phyloP scores from a whole-genome alignment of 2,113 vertebrate species.

The Chloroceryle aenea region DNA sequence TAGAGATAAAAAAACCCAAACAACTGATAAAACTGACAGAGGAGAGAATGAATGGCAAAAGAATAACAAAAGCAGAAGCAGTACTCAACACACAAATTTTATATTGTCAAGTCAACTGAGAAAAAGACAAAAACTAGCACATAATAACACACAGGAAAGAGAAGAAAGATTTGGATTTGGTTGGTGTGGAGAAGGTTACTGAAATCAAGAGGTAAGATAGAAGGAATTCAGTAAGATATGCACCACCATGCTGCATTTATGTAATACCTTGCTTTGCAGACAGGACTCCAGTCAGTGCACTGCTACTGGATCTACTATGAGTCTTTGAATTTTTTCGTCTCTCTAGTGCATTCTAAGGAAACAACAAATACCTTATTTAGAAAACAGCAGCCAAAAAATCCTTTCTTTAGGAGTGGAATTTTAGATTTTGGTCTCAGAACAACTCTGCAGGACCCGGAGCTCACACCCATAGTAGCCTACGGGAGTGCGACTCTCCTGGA shows the following conservation, averaged over 20 bases:
- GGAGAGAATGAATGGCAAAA: background rate
- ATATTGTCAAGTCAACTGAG: background rate
- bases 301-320: constrained; percentile 85
- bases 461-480: background rate
- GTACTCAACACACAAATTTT: background rate
- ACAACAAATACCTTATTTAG: constrained; percentile 22
- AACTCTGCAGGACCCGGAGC: background rate
- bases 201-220: background rate
- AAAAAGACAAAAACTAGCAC: background rate
- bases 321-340: constrained; percentile 87
- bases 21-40: background rate
- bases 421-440: background rate
- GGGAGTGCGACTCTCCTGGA: background rate
- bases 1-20: background rate
- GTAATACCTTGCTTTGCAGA: constrained; percentile 94
- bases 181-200: background rate
- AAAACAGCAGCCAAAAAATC: background rate
- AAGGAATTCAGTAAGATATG: background rate
- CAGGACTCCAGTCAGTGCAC: constrained; percentile 91
- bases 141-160: background rate
- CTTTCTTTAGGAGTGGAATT: background rate
- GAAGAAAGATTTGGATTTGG: background rate
- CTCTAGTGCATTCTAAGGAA: constrained; percentile 89
- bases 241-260: background rate
- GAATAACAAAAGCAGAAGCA: background rate